These are phyloP conservation scores for Sparidentex hasta DNA, from an alignment of 2,797 vertebrate species.

Conservation along the genomic window DNA sequence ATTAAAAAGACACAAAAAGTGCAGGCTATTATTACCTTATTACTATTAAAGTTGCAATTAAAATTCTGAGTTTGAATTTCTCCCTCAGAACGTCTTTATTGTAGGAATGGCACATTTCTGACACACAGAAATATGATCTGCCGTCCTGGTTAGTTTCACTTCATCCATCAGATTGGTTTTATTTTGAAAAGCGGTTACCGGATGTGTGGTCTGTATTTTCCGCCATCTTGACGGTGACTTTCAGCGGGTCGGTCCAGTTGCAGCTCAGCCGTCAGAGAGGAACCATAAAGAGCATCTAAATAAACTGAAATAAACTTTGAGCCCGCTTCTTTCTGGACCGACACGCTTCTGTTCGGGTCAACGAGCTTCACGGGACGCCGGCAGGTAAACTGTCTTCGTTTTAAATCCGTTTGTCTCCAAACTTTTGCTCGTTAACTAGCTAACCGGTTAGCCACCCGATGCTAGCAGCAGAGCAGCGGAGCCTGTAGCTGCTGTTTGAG, in stretches of 20 bases:
- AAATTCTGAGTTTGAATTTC: no score
- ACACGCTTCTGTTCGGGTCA: fast-evolving
- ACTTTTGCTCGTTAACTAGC: constrained; percentile 32
- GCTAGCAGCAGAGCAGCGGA: constrained; percentile 40
- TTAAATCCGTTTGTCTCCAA: neutral
- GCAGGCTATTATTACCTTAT: no score
- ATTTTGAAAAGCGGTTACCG: constrained; percentile 1
- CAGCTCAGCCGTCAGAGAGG: neutral
- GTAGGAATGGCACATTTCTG: no score
- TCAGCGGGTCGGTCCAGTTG: neutral
- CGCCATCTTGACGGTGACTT: neutral
- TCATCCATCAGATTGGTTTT: constrained; percentile 1
- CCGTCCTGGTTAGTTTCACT: no score
- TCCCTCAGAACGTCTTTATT: no score
- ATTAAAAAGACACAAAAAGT: no score
- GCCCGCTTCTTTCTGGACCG: fast-evolving
- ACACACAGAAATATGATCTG: no score
- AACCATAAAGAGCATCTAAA: neutral
- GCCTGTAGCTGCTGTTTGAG: neutral
- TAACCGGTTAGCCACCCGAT: constrained; percentile 42
- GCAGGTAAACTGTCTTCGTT: neutral
- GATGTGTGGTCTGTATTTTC: fast-evolving
- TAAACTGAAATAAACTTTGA: neutral
- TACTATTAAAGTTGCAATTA: no score
- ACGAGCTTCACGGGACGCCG: fast-evolving